phyloP scores from a whole-genome alignment of 2,888 invertebrate genomes.

The Allacma fusca region DNA sequence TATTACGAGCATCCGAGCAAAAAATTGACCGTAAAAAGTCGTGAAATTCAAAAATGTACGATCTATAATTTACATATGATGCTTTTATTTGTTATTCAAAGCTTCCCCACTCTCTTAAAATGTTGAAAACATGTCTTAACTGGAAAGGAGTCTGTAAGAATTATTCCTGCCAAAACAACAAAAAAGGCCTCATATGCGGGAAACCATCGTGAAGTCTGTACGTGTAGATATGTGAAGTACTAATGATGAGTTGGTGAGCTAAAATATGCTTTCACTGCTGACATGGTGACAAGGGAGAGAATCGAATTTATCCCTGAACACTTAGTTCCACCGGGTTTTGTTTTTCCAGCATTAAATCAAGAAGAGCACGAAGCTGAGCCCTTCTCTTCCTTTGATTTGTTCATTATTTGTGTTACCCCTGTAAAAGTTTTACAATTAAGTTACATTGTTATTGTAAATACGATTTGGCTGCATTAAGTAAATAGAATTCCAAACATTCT shows the following conservation, averaged over 20 bases:
- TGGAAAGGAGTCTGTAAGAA: not conserved
- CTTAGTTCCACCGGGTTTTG: not conserved
- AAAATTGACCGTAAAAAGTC: too few species aligned
- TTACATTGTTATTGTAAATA: too few species aligned
- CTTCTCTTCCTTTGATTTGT: not conserved
- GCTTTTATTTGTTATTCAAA: slow-evolving; percentile 29
- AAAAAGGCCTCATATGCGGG: not conserved
- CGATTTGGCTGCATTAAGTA: too few species aligned
- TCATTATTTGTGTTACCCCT: not conserved
- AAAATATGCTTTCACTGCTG: too few species aligned
- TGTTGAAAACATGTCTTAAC: slow-evolving; percentile 29
- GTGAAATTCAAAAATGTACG: not conserved
- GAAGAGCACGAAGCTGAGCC: not conserved
- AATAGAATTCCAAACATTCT: too few species aligned
- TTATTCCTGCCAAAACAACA: not conserved
- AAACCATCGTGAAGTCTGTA: too few species aligned
- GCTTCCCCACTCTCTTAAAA: slow-evolving; percentile 9
- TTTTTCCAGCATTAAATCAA: slow-evolving; percentile 31
- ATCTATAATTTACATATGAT: slow-evolving; percentile 19
- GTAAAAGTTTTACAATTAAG: not conserved
- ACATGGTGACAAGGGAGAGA: too few species aligned
- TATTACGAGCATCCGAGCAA: too few species aligned
- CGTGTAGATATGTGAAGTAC: too few species aligned
- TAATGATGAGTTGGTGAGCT: too few species aligned
- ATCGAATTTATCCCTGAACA: not conserved